A percentile compares a stretch with the other conserved stretches of the same genome.
Evolutionary conservation across 1,140 invertebrate species (phyloP).

Genomic region (Phocides pigmalion): DNA sequence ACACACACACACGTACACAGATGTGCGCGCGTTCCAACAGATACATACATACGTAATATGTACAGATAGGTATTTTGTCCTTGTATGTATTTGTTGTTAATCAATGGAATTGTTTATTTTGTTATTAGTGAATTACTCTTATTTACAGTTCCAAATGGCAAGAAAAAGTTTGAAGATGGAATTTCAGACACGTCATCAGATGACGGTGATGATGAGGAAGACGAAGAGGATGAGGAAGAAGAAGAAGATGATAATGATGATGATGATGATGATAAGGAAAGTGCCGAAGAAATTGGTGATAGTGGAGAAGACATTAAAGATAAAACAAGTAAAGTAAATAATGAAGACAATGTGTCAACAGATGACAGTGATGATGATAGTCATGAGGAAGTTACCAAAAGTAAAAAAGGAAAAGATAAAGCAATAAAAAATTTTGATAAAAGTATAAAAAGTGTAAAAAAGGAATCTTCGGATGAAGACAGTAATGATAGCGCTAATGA

Average conservation of each 20-base stretch:
- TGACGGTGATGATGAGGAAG: conserved; percentile 62
- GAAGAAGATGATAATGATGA: conserved; percentile 59
- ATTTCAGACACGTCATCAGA: conserved; percentile 65
- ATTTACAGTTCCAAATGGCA: conserved; percentile 71
- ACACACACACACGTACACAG: too few relatives aligned
- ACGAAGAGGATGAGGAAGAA: too few relatives aligned
- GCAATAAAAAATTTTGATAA: conserved; percentile 6
- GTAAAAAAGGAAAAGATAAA: conserved; percentile 12
- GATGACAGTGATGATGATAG: conserved; percentile 54
- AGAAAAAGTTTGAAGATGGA: conserved; percentile 70
- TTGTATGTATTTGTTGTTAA: neutral
- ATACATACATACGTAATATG: too few relatives aligned
- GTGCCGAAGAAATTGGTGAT: conserved; percentile 35
- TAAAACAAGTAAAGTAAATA: conserved; percentile 28
- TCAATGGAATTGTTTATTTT: too few relatives aligned
- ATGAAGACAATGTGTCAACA: conserved; percentile 60
- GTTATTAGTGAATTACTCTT: too few relatives aligned
- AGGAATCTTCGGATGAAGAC: conserved; percentile 16
- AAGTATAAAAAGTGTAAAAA: conserved; percentile 7
- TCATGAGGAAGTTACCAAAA: conserved; percentile 22
- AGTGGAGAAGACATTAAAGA: conserved; percentile 55
- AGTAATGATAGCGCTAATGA: conserved; percentile 47
- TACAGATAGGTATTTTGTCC: too few relatives aligned
- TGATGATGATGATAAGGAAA: conserved; percentile 48
- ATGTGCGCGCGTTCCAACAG: too few relatives aligned